Conservation (phyloP, 2,888 invertebrate species). For the Gymnocheta viridis region DNA sequence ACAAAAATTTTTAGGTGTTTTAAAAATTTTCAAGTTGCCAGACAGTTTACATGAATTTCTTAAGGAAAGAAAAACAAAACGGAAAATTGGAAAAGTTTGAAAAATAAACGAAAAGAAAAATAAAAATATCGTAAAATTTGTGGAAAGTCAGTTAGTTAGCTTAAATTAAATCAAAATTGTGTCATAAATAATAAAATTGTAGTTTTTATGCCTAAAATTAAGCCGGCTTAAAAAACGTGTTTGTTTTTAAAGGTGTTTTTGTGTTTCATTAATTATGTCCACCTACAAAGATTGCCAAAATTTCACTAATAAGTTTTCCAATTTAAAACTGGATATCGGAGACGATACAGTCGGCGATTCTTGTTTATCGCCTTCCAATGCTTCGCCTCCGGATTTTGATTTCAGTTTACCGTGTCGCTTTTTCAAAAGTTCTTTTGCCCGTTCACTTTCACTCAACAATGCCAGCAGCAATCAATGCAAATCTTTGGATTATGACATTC, state of each 20-base stretch:
- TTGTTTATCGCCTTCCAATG: conserved; percentile 47
- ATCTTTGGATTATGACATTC: conserved; percentile 81
- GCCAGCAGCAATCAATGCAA: conserved; percentile 75
- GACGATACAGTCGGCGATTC: conserved; percentile 28
- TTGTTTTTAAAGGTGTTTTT: background rate
- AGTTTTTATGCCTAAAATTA: background rate
- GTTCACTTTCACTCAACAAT: conserved; percentile 82
- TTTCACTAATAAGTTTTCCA: conserved; percentile 26
- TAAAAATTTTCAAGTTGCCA: conserved; percentile 56
- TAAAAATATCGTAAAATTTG: conserved; percentile 8
- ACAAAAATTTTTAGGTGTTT: conserved; percentile 49
- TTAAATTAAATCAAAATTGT: conserved; percentile 24
- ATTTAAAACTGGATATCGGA: conserved; percentile 54
- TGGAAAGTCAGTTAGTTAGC: conserved; percentile 23
- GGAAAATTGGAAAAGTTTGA: background rate
- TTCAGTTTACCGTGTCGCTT: conserved; percentile 82
- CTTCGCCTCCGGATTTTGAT: conserved; percentile 79
- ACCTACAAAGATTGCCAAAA: conserved; percentile 24
- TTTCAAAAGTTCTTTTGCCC: conserved; percentile 84
- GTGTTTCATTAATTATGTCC: conserved; percentile 15
- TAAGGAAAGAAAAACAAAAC: conserved; percentile 1
- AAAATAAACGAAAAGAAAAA: conserved; percentile 15
- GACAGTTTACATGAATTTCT: conserved; percentile 6
- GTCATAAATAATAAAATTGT: conserved; percentile 30
- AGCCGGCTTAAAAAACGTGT: conserved; percentile 22